Conservation (phyloP, 64 coral and sea anemone genomes). For the Dendronephthya gigantea region DNA sequence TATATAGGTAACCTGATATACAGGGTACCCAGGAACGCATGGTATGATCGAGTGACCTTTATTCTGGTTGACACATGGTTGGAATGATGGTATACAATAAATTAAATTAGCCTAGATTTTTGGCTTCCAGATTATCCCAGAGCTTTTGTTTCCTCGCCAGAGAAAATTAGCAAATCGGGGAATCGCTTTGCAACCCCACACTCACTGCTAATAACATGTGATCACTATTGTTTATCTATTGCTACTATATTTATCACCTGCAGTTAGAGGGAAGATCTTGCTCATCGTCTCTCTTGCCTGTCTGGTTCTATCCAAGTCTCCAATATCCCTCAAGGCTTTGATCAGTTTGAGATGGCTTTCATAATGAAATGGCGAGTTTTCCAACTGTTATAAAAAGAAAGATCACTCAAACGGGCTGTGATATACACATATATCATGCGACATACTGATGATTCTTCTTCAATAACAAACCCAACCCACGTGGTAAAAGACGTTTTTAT, state of each 20-base stretch:
- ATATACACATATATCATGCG: neutral
- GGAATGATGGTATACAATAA: too few relatives aligned
- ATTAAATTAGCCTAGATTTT: too few relatives aligned
- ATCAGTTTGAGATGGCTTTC: slow-evolving; percentile 77
- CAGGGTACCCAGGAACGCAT: too few relatives aligned
- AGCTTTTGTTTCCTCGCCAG: too few relatives aligned
- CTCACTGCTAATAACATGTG: too few relatives aligned
- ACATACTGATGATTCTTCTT: neutral
- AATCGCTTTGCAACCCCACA: too few relatives aligned
- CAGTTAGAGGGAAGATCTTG: slow-evolving; percentile 87
- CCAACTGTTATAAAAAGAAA: slow-evolving; percentile 30
- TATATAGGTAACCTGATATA: too few relatives aligned
- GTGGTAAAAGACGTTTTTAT: neutral
- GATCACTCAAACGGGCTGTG: neutral
- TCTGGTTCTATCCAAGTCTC: slow-evolving; percentile 72
- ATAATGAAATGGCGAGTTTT: slow-evolving; percentile 78
- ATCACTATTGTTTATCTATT: too few relatives aligned
- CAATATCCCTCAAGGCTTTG: slow-evolving; percentile 63
- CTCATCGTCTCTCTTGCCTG: slow-evolving; percentile 67
- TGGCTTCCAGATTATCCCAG: too few relatives aligned
- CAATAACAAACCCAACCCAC: neutral
- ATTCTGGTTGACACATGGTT: too few relatives aligned
- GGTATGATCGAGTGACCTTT: too few relatives aligned
- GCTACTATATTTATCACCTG: slow-evolving; percentile 55
- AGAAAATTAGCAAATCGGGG: too few relatives aligned